Conservation (phyloP, 2,797 vertebrate species). For the Eutrigla gurnardus region DNA sequence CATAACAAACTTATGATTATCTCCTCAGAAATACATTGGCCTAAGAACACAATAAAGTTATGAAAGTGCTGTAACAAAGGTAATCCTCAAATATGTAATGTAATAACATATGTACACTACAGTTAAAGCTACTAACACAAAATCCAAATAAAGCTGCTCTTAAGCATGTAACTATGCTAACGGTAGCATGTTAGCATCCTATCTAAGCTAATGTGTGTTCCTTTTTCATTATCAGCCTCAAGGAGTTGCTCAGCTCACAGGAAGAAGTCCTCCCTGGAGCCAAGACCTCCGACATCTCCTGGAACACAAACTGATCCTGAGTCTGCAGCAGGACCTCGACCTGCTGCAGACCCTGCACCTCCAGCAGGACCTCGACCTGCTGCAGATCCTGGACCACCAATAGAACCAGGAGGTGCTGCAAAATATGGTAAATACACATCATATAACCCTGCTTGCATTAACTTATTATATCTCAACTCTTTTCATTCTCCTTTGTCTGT, state of each 20-base stretch:
- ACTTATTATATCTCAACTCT: background rate
- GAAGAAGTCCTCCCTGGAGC: conserved; percentile 3
- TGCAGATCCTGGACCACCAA: background rate
- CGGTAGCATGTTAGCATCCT: background rate
- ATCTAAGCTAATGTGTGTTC: background rate
- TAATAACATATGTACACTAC: no score
- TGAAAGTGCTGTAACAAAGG: background rate
- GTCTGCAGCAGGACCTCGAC: background rate
- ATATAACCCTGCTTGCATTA: background rate
- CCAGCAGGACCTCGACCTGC: background rate
- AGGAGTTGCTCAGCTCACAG: conserved; percentile 33
- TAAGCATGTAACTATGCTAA: background rate
- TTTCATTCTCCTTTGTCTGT: no score
- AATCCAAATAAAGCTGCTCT: no score
- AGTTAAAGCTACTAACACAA: no score
- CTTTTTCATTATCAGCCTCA: conserved; percentile 10
- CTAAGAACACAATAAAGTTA: background rate
- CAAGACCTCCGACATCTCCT: conserved; percentile 6
- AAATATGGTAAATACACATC: conserved; percentile 38
- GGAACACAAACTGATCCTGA: background rate
- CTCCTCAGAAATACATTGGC: background rate
- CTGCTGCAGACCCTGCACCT: background rate
- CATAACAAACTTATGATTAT: background rate
- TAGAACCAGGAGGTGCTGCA: conserved; percentile 12
- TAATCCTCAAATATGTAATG: no score